Evolutionary conservation across 2,113 vertebrate genomes (phyloP), one percentile per base, ranked within the genome.

Genomic region (Notarius lentiginosus): DNA sequence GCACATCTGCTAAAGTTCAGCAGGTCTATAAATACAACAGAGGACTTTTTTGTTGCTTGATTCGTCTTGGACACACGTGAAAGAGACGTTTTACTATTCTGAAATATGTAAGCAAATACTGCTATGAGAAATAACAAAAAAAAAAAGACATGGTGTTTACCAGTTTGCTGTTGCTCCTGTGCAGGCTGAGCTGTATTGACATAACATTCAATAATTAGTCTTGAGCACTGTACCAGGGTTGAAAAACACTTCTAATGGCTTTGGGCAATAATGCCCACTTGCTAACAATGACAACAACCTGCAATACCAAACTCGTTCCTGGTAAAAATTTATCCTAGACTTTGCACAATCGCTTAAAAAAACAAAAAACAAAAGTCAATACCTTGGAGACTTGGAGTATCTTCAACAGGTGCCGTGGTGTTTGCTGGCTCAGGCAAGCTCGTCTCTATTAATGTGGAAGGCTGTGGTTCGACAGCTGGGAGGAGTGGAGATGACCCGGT

Each of bases 101-200:
- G 41, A 41, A 41, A 41, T 41, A 4, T 4, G 41, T 4, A 41
- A 41, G 41, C 3, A 41, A 41, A 41, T 34, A 63, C 58, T 47
- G 30, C 17, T 63, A 63, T 15, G 15, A 65, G 12, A 82, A 82
- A 65, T 27, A 53, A 24, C 1, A 77, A 30, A 30, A 1, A 30
- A 30, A 30, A 30, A 53, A 76, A 14, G 10, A 41, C 51, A 80
- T 56, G 49, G 22, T 20, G 14, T 89, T 91, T 89, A 96, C 95
- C 91, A 0, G 86, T 91, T 94, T 94, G 95, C 77, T 94, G 93
- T 53, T 94, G 93, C 41, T 91, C 86, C 87, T 90, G 93, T 80
- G 91, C 56, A 90, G 90, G 90, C 73, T 93, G 90, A 91, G 89
- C 84, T 89, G 86, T 77, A 53, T 20, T 24, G 34, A 82, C 17